Evolutionary conservation across 1,140 invertebrate genomes (phyloP).

Genomic region (Globodera rostochiensis): DNA sequence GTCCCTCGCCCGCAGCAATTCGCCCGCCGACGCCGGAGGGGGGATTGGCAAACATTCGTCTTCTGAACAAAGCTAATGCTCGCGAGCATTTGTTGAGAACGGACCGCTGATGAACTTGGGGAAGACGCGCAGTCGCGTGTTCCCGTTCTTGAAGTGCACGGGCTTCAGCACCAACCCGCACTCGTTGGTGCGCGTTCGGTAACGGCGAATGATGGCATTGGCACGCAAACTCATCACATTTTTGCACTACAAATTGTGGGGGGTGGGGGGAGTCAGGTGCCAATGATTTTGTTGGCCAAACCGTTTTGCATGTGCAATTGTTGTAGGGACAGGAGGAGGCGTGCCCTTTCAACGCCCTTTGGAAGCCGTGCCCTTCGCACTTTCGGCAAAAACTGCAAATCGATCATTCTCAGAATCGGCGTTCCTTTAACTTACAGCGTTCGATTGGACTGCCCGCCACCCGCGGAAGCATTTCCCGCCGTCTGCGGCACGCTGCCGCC

Average conservation of each 20-base stretch:
- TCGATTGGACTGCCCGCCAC: not conserved
- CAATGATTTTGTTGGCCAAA: constrained; percentile 5
- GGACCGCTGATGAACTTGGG: constrained; percentile 64
- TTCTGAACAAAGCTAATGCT: constrained; percentile 38
- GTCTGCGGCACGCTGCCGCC: not conserved
- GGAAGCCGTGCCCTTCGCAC: constrained; percentile 62
- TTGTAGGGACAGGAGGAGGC: constrained; percentile 62
- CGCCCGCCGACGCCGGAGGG: constrained; percentile 17
- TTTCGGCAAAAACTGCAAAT: constrained; percentile 57
- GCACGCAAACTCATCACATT: constrained; percentile 65
- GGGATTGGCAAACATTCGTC: constrained; percentile 63
- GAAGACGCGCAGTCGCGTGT: constrained; percentile 61
- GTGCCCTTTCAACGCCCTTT: constrained; percentile 60
- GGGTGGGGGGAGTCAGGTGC: not conserved
- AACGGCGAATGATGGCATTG: constrained; percentile 62
- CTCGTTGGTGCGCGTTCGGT: constrained; percentile 61
- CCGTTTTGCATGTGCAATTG: constrained; percentile 63
- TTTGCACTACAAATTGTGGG: constrained; percentile 50
- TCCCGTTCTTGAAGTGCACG: constrained; percentile 65
- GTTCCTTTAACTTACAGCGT: constrained; percentile 10
- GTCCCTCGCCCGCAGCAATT: constrained; percentile 24
- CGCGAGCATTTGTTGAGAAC: constrained; percentile 12
- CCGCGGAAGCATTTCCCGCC: constrained; percentile 10
- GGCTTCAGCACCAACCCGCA: constrained; percentile 64
- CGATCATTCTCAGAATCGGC: not conserved